Percentiles rank a stretch among this genome's conserved stretches.
phyloP scores from a whole-genome alignment of 2,797 vertebrate species.

The Hirundo rustica region DNA sequence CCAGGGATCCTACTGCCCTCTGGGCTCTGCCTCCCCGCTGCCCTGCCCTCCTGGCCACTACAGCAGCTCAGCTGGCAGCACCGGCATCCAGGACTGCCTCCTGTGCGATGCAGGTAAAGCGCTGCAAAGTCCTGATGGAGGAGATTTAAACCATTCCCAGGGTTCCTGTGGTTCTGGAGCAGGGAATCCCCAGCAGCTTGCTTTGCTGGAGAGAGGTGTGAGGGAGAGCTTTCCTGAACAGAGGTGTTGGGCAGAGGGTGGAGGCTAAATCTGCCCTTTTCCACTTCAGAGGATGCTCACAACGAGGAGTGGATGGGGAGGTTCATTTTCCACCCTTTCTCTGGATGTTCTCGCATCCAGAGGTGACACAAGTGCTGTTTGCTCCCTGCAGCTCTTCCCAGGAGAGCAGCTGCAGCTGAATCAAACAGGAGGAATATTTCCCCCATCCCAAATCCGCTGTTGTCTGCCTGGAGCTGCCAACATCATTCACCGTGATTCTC shows the following conservation, averaged over 20 bases:
- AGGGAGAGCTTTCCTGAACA: background rate
- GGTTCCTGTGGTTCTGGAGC: background rate
- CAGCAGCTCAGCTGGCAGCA: slow-evolving; percentile 80
- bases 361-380: background rate
- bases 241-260: background rate
- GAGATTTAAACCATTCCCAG: background rate
- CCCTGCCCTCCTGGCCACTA: slow-evolving; percentile 81
- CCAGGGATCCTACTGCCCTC: slow-evolving; percentile 82
- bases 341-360: background rate
- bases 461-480: background rate
- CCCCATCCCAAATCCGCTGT: background rate
- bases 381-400: background rate
- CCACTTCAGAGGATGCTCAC: background rate
- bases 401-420: background rate
- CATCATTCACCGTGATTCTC: no score
- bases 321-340: background rate
- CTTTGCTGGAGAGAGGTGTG: background rate
- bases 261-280: background rate
- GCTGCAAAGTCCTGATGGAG: fast-evolving
- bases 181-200: background rate
- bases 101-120: slow-evolving; percentile 82
- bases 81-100: slow-evolving; percentile 76
- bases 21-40: slow-evolving; percentile 76
- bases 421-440: background rate
- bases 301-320: no score